These are phyloP conservation scores for Slavum lentiscoides DNA, from an alignment of 2,888 invertebrate species.

Conservation along the genomic window DNA sequence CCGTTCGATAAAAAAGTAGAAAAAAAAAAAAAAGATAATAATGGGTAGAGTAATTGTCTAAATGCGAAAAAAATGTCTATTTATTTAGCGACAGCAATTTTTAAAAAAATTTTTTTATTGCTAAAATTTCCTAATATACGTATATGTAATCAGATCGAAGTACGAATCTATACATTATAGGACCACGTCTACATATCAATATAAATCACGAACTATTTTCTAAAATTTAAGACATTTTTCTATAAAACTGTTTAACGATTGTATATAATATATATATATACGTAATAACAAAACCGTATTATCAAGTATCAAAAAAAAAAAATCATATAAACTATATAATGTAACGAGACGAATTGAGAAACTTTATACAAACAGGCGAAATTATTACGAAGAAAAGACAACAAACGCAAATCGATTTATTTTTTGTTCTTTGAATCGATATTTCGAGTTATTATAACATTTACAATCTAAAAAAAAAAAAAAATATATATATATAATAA, in stretches of 20 bases:
- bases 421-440: background rate
- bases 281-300: background rate
- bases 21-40: constrained; percentile 20
- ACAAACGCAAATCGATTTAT: constrained; percentile 26
- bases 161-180: too few species aligned
- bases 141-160: too few species aligned
- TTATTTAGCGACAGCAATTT: too few species aligned
- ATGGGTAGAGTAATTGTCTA: background rate
- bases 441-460: background rate
- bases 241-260: constrained; percentile 39
- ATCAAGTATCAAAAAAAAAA: constrained; percentile 7
- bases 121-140: too few species aligned
- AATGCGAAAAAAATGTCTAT: too few species aligned
- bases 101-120: too few species aligned
- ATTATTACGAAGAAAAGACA: background rate
- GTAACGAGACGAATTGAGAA: constrained; percentile 29
- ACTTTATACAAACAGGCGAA: constrained; percentile 40
- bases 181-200: too few species aligned
- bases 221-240: constrained; percentile 31
- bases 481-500: too few species aligned
- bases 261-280: constrained; percentile 4
- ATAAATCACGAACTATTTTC: constrained; percentile 20
- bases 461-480: constrained; percentile 11
- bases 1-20: constrained; percentile 50
- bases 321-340: constrained; percentile 24